phyloP scores from a whole-genome alignment of 2,797 vertebrate species.

The Eleutherodactylus coqui region DNA sequence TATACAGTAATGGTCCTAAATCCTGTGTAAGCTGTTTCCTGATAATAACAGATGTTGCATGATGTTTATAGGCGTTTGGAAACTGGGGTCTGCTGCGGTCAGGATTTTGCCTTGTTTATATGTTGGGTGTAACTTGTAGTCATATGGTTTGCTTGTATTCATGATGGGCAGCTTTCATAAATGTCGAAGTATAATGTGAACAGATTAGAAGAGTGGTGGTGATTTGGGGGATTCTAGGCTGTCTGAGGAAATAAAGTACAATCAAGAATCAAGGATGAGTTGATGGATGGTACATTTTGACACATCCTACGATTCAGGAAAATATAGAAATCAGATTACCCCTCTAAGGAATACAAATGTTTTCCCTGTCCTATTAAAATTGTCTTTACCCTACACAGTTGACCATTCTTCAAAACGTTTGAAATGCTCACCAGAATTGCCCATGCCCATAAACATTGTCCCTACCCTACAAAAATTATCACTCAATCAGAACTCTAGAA shows the following conservation, averaged over 20 bases:
- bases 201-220: neutral
- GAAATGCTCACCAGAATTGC: no score
- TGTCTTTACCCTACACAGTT: neutral
- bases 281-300: neutral
- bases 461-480: neutral
- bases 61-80: conserved; percentile 46
- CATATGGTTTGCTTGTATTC: conserved; percentile 30
- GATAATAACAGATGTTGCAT: conserved; percentile 51
- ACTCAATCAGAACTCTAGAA: neutral
- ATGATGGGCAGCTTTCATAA: conserved; percentile 6
- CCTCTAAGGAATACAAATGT: neutral
- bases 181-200: neutral
- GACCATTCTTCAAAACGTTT: no score
- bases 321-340: neutral
- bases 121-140: conserved; percentile 45
- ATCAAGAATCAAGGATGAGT: neutral
- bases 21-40: conserved; percentile 38
- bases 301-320: neutral
- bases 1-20: conserved; percentile 36
- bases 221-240: neutral
- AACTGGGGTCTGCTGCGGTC: conserved; percentile 36
- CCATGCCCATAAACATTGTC: neutral
- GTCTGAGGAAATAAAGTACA: neutral
- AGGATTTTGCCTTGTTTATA: conserved; percentile 43
- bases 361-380: neutral